A percentile compares a stretch with the other conserved stretches of the same genome.
Conservation (phyloP, 2,113 vertebrate species). For the Sitta europaea region DNA sequence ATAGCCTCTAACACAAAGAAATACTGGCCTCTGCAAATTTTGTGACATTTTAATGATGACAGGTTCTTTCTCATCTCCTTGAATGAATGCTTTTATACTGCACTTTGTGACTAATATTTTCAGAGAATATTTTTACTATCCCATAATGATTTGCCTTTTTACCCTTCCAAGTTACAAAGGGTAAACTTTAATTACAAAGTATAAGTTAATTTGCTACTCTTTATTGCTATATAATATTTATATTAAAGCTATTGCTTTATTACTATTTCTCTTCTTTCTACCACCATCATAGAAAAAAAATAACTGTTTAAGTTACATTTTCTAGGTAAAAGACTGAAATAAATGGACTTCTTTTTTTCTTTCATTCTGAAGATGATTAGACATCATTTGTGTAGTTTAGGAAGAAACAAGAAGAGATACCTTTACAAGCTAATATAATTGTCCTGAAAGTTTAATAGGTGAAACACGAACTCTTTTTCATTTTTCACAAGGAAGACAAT, state of each 20-base stretch:
- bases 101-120: constrained; percentile 41
- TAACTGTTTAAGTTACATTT: neutral
- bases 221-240: no score
- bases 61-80: constrained; percentile 50
- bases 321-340: neutral
- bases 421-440: neutral
- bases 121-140: constrained; percentile 44
- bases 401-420: neutral
- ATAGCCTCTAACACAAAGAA: constrained; percentile 59
- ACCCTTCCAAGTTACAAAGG: constrained; percentile 30
- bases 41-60: constrained; percentile 50
- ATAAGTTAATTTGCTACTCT: neutral
- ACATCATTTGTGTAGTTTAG: neutral
- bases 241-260: no score
- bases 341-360: neutral
- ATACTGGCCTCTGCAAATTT: constrained; percentile 47
- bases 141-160: constrained; percentile 16
- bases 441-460: neutral
- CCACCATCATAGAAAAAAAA: neutral
- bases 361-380: neutral
- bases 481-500: neutral
- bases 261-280: neutral
- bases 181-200: neutral
- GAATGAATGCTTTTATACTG: constrained; percentile 42
- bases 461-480: neutral